Base-by-base conservation (phyloP, 2,113 vertebrate species). In the Rhagologus leucostigma region DNA sequence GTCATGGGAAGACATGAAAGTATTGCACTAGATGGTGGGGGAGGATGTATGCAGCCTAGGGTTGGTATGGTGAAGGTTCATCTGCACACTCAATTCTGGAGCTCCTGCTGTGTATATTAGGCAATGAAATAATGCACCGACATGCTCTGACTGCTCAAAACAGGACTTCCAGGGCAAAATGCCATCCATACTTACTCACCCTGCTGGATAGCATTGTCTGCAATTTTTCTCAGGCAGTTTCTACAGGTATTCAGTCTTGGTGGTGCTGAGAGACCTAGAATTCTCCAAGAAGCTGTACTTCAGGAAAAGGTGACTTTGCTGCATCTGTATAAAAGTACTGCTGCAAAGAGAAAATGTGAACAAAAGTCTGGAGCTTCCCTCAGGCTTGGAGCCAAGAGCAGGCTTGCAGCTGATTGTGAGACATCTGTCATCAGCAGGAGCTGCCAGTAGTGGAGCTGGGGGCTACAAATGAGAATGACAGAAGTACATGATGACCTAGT, bases 341-440 rank as follows among this genome's bases (percentile, higher is more conserved):
- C 69, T 95, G 69, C n/a, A 84, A 92, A 94, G 69, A 95, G 44
- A 56, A 67, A 95, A 86, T 19, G 14, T 88, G 67, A 70, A 80
- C 74, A 76, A 84, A 93, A 94, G 33, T 75, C 60, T 84, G 57
- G 56, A 95, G 64, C 80, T 95, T 93, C 69, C 73, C 52, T 73
- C 73, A 78, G 94, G 96, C 94, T 81, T 89, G 47, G 62, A 94
- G 96, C 96, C 93, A 95, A 95, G 76, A 92, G 77, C 55, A 74
- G 64, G 71, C 91, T 94, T 92, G 64, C 83, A 92, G 90, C 79
- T 94, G 94, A 93, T 96, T 75, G 64, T 91, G 93, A 95, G 93
- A 89, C 93, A 96, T 95, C 95, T 96, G 95, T 95, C 91, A 78
- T 92, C 93, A 82, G 93, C 89, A 94, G 95, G 93, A 93, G 68